phyloP scores from a whole-genome alignment of 2,113 vertebrate species.

The Todiramphus saurophagus region DNA sequence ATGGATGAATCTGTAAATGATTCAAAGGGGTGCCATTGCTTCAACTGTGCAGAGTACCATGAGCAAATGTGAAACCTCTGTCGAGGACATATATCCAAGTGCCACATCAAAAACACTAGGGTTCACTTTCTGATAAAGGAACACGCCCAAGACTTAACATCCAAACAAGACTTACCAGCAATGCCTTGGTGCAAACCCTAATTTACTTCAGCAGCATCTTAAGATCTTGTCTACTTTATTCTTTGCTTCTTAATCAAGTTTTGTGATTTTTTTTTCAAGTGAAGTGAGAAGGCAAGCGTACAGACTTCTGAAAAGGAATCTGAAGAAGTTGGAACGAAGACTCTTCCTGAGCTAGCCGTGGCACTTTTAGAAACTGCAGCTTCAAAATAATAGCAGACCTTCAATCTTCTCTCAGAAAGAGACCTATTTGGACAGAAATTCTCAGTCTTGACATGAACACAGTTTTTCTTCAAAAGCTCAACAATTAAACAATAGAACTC shows the following conservation, averaged over 20 bases:
- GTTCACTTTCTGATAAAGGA: not conserved
- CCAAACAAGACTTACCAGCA: not conserved
- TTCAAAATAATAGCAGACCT: not conserved
- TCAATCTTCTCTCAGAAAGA: not conserved
- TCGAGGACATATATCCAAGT: not conserved
- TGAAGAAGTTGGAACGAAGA: not conserved
- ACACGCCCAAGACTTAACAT: not conserved
- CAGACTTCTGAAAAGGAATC: not conserved
- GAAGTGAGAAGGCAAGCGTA: not conserved
- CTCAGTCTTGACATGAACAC: not conserved
- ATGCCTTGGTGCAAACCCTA: not conserved
- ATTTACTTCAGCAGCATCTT: not conserved
- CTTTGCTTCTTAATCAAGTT: not conserved
- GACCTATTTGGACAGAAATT: not conserved
- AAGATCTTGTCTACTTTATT: not conserved
- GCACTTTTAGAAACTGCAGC: not conserved
- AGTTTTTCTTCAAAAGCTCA: not conserved
- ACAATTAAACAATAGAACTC: not conserved
- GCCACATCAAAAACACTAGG: not conserved
- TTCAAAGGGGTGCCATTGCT: not conserved
- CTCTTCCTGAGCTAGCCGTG: not conserved
- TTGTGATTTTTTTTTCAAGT: not conserved
- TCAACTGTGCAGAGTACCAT: fast-evolving
- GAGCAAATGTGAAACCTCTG: not conserved
- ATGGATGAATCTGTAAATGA: not conserved